phyloP scores from a whole-genome alignment of 2,888 invertebrate genomes.

The Flexamia atlantica region DNA sequence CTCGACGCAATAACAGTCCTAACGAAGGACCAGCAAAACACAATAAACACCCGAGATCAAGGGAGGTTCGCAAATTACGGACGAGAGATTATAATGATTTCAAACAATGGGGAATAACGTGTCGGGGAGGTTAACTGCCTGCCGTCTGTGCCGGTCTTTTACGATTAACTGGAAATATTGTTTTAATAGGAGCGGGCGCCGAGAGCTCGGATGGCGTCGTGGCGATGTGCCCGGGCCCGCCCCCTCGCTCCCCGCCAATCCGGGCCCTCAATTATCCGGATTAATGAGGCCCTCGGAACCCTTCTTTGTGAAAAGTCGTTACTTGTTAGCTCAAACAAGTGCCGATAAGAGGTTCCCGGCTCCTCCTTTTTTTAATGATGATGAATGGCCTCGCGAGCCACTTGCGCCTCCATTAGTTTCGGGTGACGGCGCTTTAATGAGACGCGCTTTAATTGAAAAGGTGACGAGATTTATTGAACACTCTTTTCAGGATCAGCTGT shows the following conservation, averaged over 20 bases:
- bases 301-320: slow-evolving; percentile 49
- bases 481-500: slow-evolving; percentile 29
- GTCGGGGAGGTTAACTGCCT: slow-evolving; percentile 6
- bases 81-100: not conserved
- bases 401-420: slow-evolving; percentile 34
- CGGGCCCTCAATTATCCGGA: not conserved
- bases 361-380: slow-evolving; percentile 55
- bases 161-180: slow-evolving; percentile 33
- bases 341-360: slow-evolving; percentile 40
- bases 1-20: slow-evolving; percentile 5
- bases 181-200: slow-evolving; percentile 21
- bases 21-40: not conserved
- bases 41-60: slow-evolving; percentile 1
- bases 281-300: slow-evolving; percentile 48
- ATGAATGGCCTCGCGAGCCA: slow-evolving; percentile 23
- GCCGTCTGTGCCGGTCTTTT: slow-evolving; percentile 21
- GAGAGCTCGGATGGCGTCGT: slow-evolving; percentile 16
- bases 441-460: slow-evolving; percentile 49
- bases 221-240: slow-evolving; percentile 34
- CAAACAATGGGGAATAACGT: slow-evolving; percentile 36
- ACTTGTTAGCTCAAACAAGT: slow-evolving; percentile 57
- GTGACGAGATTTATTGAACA: slow-evolving; percentile 37
- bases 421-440: slow-evolving; percentile 22
- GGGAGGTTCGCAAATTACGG: slow-evolving; percentile 4
- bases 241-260: not conserved